Percentiles rank a stretch among this genome's conserved stretches.
Conservation (phyloP, 2,113 vertebrate species). For the Carlito syrichta region DNA sequence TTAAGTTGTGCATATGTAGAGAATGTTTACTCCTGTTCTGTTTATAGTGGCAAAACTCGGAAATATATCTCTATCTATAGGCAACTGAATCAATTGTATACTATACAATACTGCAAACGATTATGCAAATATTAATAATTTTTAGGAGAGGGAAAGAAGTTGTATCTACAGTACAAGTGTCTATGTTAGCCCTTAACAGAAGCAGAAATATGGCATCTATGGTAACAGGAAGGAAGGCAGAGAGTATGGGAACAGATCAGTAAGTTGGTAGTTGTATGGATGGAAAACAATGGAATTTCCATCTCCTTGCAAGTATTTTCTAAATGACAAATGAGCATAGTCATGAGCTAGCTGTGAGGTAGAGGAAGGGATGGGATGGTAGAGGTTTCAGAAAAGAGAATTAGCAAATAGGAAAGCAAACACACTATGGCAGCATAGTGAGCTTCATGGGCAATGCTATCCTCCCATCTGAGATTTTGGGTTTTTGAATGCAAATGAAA, state of each 20-base stretch:
- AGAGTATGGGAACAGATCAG: background rate
- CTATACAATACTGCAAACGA: background rate
- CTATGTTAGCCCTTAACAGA: background rate
- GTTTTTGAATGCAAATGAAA: background rate
- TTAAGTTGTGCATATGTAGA: background rate
- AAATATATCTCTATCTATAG: background rate
- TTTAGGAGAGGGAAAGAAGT: background rate
- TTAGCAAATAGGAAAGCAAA: background rate
- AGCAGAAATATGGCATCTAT: background rate
- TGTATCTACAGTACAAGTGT: background rate
- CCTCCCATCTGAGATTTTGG: background rate
- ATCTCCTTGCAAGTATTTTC: background rate
- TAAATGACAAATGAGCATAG: background rate
- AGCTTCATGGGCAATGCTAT: background rate
- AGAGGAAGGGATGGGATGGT: background rate
- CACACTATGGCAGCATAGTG: background rate
- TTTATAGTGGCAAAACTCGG: background rate
- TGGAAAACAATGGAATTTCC: background rate
- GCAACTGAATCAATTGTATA: background rate
- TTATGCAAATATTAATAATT: background rate
- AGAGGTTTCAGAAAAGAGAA: background rate
- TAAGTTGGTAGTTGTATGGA: background rate
- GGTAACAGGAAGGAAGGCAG: background rate
- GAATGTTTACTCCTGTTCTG: background rate
- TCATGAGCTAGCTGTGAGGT: background rate